These are phyloP conservation scores for Phenganax stokvisi DNA, from an alignment of 92 coral and sea anemone genomes.

Conservation along the genomic window DNA sequence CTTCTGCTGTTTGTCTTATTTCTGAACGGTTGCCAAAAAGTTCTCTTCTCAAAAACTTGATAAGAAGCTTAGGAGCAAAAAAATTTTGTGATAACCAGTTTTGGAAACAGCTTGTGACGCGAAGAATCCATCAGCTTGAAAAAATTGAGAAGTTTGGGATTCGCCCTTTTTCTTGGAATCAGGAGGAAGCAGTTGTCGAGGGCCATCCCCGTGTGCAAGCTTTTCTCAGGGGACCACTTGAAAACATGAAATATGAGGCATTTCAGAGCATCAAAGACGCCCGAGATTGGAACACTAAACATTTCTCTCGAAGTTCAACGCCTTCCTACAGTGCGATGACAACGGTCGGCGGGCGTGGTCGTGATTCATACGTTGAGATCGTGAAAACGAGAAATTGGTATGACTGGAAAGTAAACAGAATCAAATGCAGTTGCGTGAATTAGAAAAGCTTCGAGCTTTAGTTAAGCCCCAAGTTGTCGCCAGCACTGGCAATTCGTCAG, in stretches of 20 bases:
- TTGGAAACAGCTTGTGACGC: slow-evolving; percentile 8
- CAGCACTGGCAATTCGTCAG: neutral
- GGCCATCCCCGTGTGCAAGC: slow-evolving; percentile 45
- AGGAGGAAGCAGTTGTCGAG: slow-evolving; percentile 32
- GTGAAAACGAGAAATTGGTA: slow-evolving; percentile 28
- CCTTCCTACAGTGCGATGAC: slow-evolving; percentile 21
- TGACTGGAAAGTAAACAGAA: neutral
- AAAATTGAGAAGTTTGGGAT: slow-evolving; percentile 20
- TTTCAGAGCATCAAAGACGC: slow-evolving; percentile 39
- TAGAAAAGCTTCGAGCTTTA: slow-evolving; percentile 21
- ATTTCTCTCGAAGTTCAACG: neutral
- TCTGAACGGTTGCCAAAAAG: slow-evolving; percentile 1
- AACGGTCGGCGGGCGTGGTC: slow-evolving; percentile 14
- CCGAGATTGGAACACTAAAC: neutral
- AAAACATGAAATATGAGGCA: slow-evolving; percentile 18
- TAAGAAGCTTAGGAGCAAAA: neutral
- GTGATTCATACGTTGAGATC: slow-evolving; percentile 9
- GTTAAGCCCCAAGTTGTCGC: neutral
- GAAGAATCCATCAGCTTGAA: neutral
- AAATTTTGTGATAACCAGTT: slow-evolving; percentile 5
- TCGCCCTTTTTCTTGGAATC: slow-evolving; percentile 44
- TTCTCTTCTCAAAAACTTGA: slow-evolving; percentile 4
- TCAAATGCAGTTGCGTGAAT: slow-evolving; percentile 6
- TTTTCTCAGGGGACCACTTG: slow-evolving; percentile 43
- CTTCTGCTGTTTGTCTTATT: neutral